Conservation (phyloP, 2,888 invertebrate species). For the Tubiluchus corallicola region DNA sequence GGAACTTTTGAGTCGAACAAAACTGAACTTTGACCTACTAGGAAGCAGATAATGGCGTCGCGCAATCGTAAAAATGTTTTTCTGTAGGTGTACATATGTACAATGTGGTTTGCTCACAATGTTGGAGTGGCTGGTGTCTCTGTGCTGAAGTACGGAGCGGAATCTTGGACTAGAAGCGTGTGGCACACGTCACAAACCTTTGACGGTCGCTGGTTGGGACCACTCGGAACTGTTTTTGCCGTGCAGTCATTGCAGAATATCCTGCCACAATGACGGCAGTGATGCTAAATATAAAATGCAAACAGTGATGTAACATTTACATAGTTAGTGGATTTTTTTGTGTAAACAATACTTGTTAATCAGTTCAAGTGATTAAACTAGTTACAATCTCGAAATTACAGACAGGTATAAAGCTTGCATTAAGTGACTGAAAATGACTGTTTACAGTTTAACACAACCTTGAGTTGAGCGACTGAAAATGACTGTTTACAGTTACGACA, state of each 20-base stretch:
- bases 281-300: conserved; percentile 30
- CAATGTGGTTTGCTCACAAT: too few relatives aligned
- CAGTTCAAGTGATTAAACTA: background rate
- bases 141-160: conserved; percentile 42
- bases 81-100: too few relatives aligned
- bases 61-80: too few relatives aligned
- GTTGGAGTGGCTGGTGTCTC: conserved; percentile 33
- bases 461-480: too few relatives aligned
- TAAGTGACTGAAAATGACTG: too few relatives aligned
- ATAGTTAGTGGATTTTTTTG: background rate
- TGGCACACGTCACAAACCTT: conserved; percentile 94
- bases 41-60: too few relatives aligned
- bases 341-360: background rate
- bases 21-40: too few relatives aligned
- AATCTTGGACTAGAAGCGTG: conserved; percentile 55
- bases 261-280: conserved; percentile 86
- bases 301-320: background rate
- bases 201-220: conserved; percentile 63
- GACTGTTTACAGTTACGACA: too few relatives aligned
- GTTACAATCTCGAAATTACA: background rate
- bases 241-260: conserved; percentile 81
- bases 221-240: conserved; percentile 56
- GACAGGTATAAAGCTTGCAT: background rate
- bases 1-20: too few relatives aligned
- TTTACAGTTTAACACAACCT: too few relatives aligned